These are phyloP conservation scores for Hemaris fuciformis DNA, from an alignment of 2,888 invertebrate species.

Conservation along the genomic window DNA sequence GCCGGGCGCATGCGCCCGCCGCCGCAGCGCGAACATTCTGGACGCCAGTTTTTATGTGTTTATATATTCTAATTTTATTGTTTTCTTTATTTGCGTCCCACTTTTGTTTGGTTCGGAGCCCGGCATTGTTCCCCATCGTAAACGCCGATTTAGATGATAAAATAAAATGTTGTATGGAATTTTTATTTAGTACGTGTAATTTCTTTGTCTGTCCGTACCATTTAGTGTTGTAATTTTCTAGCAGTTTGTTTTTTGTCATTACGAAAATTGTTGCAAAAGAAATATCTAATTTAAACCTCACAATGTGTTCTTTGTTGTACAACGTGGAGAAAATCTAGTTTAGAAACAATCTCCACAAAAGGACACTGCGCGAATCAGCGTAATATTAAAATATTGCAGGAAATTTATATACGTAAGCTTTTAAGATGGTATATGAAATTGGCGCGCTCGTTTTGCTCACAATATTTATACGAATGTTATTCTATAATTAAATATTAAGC, in stretches of 20 bases:
- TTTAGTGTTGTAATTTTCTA: constrained; percentile 27
- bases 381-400: background rate
- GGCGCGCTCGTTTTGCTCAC: constrained; percentile 9
- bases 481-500: constrained; percentile 42
- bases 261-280: constrained; percentile 23
- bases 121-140: constrained; percentile 79
- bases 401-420: background rate
- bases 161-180: constrained; percentile 78
- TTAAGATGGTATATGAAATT: background rate
- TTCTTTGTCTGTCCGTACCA: constrained; percentile 49
- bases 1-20: constrained; percentile 60
- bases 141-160: constrained; percentile 81
- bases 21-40: constrained; percentile 63
- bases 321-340: background rate
- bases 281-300: background rate
- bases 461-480: constrained; percentile 30
- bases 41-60: constrained; percentile 77
- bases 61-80: constrained; percentile 82
- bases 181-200: constrained; percentile 60
- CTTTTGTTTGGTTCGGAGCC: constrained; percentile 78
- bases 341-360: too few relatives aligned
- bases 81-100: constrained; percentile 82
- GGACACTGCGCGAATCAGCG: background rate
- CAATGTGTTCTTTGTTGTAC: background rate
- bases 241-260: constrained; percentile 39